These are phyloP conservation scores for Orcinus orca DNA, from an alignment of 2,113 vertebrate species.

Conservation along the genomic window DNA sequence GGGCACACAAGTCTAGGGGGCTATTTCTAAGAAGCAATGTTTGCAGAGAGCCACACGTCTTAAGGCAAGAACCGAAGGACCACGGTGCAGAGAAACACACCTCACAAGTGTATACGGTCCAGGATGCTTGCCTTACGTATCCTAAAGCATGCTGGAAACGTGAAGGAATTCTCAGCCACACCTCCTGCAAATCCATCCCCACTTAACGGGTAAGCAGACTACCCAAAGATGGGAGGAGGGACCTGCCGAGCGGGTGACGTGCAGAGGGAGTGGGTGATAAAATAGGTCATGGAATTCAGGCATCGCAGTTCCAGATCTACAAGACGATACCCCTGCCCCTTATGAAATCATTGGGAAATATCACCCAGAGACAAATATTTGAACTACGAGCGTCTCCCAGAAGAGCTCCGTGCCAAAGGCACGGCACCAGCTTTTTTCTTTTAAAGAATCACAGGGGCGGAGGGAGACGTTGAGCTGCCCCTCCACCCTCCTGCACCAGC, in stretches of 20 bases:
- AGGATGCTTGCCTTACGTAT: background rate
- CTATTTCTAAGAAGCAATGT: background rate
- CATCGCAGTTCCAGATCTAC: background rate
- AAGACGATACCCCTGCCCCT: background rate
- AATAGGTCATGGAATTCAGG: background rate
- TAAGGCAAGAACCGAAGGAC: background rate
- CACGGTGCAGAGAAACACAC: background rate
- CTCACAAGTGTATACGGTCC: background rate
- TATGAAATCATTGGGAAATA: background rate
- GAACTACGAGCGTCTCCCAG: background rate
- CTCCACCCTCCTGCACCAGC: background rate
- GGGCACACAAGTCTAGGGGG: background rate
- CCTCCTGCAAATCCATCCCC: background rate
- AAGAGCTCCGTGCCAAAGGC: background rate
- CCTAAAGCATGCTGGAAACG: background rate
- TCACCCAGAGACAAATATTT: conserved; percentile 17
- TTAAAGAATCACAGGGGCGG: background rate
- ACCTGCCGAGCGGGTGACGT: background rate
- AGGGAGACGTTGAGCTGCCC: background rate
- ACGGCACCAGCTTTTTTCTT: background rate
- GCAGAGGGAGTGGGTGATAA: background rate
- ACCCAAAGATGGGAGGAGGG: background rate
- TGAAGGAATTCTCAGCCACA: background rate
- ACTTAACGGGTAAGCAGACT: background rate
- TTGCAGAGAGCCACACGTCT: background rate